Conservation (phyloP, 2,797 vertebrate species). For the Onychomys torridus region DNA sequence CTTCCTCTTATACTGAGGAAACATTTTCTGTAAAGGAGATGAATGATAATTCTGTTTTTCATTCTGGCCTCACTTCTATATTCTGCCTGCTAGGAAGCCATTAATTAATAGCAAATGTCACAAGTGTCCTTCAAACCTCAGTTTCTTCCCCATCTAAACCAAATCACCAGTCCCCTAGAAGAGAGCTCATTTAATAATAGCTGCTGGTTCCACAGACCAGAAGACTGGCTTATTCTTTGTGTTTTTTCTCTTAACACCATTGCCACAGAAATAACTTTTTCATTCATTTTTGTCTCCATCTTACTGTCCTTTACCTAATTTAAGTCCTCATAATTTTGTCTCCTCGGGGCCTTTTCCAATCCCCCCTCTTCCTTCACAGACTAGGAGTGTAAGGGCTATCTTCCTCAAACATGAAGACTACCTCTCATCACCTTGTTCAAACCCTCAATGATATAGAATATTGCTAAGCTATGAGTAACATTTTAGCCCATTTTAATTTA, state of each 20-base stretch:
- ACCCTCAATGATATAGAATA: background rate
- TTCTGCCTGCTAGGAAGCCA: background rate
- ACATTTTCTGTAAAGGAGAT: background rate
- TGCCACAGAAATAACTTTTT: background rate
- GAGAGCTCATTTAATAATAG: background rate
- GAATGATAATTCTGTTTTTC: background rate
- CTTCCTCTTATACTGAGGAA: background rate
- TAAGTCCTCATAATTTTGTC: background rate
- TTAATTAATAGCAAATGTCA: constrained; percentile 38
- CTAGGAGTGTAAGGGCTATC: background rate
- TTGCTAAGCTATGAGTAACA: background rate
- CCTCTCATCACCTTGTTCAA: background rate
- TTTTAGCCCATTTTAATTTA: background rate
- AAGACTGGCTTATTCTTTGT: background rate
- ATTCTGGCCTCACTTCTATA: background rate
- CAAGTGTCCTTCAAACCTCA: background rate
- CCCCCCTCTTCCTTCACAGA: background rate
- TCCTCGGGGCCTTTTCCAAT: background rate
- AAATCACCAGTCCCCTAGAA: background rate
- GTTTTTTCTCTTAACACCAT: background rate
- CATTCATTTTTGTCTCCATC: background rate
- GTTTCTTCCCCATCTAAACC: background rate
- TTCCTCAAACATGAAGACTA: background rate
- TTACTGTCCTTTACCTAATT: background rate
- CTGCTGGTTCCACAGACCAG: background rate